A percentile compares a stretch with the other conserved stretches of the same genome.
phyloP scores from a whole-genome alignment of 2,888 invertebrate species.

The Mimachlamys varia region DNA sequence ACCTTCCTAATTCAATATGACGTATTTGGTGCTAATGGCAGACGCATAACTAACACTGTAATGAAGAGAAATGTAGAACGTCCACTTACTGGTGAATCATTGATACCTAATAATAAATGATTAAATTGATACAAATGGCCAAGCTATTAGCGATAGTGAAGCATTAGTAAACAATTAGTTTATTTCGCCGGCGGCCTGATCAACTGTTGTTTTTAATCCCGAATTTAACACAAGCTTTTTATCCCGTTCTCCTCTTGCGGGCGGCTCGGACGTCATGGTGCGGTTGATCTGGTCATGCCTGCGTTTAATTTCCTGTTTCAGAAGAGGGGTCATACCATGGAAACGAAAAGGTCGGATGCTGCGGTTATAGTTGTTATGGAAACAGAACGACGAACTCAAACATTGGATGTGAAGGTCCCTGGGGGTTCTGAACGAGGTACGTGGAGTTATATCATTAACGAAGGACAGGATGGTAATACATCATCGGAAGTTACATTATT shows the following conservation, averaged over 20 bases:
- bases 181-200: not conserved
- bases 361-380: not conserved
- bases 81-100: not conserved
- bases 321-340: not conserved
- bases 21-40: not conserved
- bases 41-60: not conserved
- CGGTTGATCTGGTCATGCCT: not conserved
- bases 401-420: not conserved
- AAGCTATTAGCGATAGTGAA: not conserved
- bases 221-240: not conserved
- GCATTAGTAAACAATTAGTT: slow-evolving; percentile 1
- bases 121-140: not conserved
- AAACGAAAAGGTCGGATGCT: not conserved
- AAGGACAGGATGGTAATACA: not conserved
- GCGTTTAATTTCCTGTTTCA: not conserved
- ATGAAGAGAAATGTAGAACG: not conserved
- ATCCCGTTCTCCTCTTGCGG: not conserved
- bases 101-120: not conserved
- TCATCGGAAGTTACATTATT: slow-evolving; percentile 18
- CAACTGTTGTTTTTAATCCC: not conserved
- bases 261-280: not conserved
- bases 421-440: not conserved
- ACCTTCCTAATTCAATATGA: too few relatives aligned
- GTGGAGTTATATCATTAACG: slow-evolving; percentile 1
- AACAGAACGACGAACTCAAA: not conserved